Evolutionary conservation across 2,888 invertebrate species (phyloP).

Genomic region (Myathropa florea): DNA sequence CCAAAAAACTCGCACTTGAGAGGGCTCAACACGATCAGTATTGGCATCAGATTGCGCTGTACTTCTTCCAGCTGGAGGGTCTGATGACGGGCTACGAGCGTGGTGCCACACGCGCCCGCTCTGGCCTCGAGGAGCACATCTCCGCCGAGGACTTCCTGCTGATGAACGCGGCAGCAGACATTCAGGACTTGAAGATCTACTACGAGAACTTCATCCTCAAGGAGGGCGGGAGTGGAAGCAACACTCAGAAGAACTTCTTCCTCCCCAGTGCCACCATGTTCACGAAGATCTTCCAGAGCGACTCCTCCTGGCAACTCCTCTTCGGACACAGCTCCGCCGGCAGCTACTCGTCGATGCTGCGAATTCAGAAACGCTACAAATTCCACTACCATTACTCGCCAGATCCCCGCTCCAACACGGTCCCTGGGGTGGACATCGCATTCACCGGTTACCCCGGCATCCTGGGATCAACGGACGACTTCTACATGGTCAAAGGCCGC

Average conservation of each 20-base stretch:
- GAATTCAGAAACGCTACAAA: conserved; percentile 91
- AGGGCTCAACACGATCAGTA: conserved; percentile 84
- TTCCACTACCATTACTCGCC: conserved; percentile 86
- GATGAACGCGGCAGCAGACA: conserved; percentile 89
- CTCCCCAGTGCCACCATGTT: conserved; percentile 81
- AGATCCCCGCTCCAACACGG: conserved; percentile 80
- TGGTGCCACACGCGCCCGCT: conserved; percentile 85
- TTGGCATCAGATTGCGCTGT: conserved; percentile 92
- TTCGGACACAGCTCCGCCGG: conserved; percentile 91
- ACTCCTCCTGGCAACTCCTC: conserved; percentile 82
- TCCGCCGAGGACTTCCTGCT: conserved; percentile 86
- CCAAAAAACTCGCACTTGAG: conserved; percentile 84
- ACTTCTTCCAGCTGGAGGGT: conserved; percentile 90
- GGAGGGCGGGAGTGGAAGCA: conserved; percentile 9
- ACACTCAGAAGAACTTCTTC: conserved; percentile 84
- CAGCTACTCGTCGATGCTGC: conserved; percentile 90
- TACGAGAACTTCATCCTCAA: conserved; percentile 79
- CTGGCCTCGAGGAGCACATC: conserved; percentile 83
- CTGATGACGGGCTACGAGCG: conserved; percentile 88
- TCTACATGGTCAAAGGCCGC: conserved; percentile 85
- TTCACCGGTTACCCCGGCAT: conserved; percentile 94
- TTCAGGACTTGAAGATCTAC: conserved; percentile 83
- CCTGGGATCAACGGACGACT: conserved; percentile 91
- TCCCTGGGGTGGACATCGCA: conserved; percentile 86
- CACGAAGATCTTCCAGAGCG: conserved; percentile 75